Percentiles rank a stretch among this genome's conserved stretches.
Evolutionary conservation across 2,113 vertebrate genomes (phyloP).

Genomic region (Centropristis striata): DNA sequence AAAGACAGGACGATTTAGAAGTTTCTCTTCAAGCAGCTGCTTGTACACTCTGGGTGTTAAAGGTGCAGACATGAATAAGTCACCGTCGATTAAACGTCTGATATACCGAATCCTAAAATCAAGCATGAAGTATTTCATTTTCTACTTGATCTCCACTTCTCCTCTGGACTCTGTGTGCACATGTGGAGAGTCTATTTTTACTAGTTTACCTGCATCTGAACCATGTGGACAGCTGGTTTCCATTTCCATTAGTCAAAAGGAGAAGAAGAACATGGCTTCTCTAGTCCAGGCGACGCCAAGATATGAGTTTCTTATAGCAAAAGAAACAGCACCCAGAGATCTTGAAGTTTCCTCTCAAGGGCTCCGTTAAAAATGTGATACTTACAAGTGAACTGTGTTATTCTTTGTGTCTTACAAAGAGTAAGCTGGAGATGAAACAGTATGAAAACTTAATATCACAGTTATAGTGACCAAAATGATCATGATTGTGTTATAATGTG

Average conservation of each 20-base stretch:
- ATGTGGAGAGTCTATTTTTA: slow-evolving; percentile 61
- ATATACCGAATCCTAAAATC: slow-evolving; percentile 40
- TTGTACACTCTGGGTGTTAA: slow-evolving; percentile 45
- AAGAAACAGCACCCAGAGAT: neutral
- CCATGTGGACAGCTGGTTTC: slow-evolving; percentile 68
- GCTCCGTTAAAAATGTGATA: too few species aligned
- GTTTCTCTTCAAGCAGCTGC: slow-evolving; percentile 11
- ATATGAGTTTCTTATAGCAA: slow-evolving; percentile 11
- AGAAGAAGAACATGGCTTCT: slow-evolving; percentile 29
- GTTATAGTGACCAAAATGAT: too few species aligned
- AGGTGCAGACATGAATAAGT: slow-evolving; percentile 39
- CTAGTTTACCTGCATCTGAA: slow-evolving; percentile 59
- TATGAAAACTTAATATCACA: too few species aligned
- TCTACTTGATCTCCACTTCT: slow-evolving; percentile 40
- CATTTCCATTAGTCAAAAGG: slow-evolving; percentile 44
- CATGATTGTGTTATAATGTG: too few species aligned
- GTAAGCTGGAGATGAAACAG: too few species aligned
- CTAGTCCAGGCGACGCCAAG: neutral
- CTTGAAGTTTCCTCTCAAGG: neutral
- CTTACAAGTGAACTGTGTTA: too few species aligned
- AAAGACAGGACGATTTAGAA: slow-evolving; percentile 10
- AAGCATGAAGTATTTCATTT: slow-evolving; percentile 47
- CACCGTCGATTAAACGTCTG: slow-evolving; percentile 29
- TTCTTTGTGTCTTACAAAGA: too few species aligned
- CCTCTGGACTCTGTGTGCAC: slow-evolving; percentile 30